Conservation (phyloP, 2,797 vertebrate genomes). For the Novumbra hubbsi region DNA sequence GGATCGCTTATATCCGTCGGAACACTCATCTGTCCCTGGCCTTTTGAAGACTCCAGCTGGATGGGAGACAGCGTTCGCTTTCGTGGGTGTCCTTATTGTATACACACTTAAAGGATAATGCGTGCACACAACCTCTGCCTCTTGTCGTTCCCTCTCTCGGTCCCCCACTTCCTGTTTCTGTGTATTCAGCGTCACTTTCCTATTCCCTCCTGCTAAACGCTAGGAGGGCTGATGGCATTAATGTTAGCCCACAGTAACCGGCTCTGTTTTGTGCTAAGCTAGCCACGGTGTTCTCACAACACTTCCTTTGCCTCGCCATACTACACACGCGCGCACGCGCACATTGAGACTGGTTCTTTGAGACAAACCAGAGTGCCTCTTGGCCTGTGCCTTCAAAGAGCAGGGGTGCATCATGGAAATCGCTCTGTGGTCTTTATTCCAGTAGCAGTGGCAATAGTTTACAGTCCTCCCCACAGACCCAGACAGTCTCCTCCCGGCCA, state of each 20-base stretch:
- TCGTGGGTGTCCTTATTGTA: neutral
- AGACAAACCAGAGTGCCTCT: slow-evolving; percentile 51
- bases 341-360: neutral
- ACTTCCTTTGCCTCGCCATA: slow-evolving; percentile 43
- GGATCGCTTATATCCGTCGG: slow-evolving; percentile 10
- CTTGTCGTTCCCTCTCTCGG: neutral
- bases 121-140: neutral
- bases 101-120: slow-evolving; percentile 6
- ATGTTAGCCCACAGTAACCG: neutral
- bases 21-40: slow-evolving; percentile 12
- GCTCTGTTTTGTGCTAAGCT: neutral
- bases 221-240: neutral
- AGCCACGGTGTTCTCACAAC: neutral
- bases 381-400: slow-evolving; percentile 74
- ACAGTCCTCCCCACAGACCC: slow-evolving; percentile 27
- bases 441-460: slow-evolving; percentile 64
- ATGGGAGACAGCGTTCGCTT: neutral
- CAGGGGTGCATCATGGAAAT: slow-evolving; percentile 83
- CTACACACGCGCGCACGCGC: slow-evolving; percentile 19
- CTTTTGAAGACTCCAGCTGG: slow-evolving; percentile 21
- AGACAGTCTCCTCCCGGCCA: neutral
- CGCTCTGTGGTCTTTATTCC: slow-evolving; percentile 58
- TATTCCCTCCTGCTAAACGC: too few species aligned
- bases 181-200: neutral
- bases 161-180: slow-evolving; percentile 12